These are phyloP conservation scores for Salvator merianae DNA, from an alignment of 2,113 vertebrate species.

Conservation along the genomic window DNA sequence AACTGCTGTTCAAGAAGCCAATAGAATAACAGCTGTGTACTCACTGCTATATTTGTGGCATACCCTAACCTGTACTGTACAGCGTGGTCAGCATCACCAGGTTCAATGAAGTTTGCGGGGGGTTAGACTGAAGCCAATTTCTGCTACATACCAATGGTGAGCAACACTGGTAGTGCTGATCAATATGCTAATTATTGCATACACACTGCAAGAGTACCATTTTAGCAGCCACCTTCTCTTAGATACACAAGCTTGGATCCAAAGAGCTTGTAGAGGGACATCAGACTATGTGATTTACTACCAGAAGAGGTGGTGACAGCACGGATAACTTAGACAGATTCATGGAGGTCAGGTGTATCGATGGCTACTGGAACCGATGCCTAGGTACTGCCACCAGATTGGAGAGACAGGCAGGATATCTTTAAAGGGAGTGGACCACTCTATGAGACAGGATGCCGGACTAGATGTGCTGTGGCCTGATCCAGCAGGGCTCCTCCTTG, in stretches of 20 bases:
- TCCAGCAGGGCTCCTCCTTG: neutral
- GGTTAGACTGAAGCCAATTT: neutral
- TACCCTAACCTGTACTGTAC: neutral
- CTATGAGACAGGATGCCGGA: no score
- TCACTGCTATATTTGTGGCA: neutral
- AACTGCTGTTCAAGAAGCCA: neutral
- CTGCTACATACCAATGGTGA: neutral
- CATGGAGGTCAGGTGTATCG: no score
- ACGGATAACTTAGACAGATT: no score
- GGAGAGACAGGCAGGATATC: no score
- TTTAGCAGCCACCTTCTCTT: neutral
- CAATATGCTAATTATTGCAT: neutral
- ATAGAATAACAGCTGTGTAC: neutral
- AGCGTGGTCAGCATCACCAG: neutral
- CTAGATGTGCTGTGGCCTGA: no score
- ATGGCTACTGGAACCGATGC: no score
- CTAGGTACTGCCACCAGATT: no score
- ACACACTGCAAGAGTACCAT: neutral
- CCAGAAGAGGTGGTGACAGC: no score
- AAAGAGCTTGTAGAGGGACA: neutral
- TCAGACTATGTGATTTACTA: no score
- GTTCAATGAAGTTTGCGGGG: neutral
- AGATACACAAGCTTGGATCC: neutral
- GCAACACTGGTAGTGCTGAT: neutral
- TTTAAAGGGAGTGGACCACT: no score